Evolutionary conservation across 2,113 vertebrate genomes (phyloP).

Genomic region (Callithrix jacchus): DNA sequence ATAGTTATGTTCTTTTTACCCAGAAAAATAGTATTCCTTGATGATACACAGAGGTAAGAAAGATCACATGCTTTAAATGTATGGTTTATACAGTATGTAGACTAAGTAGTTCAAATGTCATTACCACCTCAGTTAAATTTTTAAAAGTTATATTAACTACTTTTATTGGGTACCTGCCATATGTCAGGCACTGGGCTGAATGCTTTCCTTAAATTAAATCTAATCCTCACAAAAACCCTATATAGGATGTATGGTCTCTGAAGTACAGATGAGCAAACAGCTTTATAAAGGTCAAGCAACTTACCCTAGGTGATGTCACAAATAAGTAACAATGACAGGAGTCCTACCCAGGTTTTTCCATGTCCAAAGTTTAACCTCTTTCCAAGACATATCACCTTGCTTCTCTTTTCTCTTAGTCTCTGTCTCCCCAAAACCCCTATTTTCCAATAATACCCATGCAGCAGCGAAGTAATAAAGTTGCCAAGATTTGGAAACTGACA

Average conservation of each 20-base stretch:
- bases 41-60: neutral
- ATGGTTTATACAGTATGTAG: neutral
- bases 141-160: conserved; percentile 39
- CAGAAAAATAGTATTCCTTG: conserved; percentile 38
- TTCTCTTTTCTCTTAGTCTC: neutral
- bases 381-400: neutral
- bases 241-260: neutral
- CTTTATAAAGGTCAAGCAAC: conserved; percentile 29
- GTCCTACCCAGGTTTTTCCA: conserved; percentile 23
- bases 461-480: neutral
- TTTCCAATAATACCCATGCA: neutral
- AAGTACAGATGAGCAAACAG: conserved; percentile 27
- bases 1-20: conserved; percentile 32
- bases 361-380: conserved; percentile 25
- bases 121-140: conserved; percentile 33
- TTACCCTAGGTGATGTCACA: neutral
- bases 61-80: neutral
- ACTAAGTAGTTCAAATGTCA: conserved; percentile 45
- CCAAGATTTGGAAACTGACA: conserved; percentile 26
- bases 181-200: neutral
- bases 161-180: neutral
- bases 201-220: conserved; percentile 36
- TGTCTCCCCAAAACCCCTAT: neutral
- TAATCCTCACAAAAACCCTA: neutral
- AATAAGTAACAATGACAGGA: neutral